A percentile compares a stretch with the other conserved stretches of the same genome.
Conservation (phyloP, 2,888 invertebrate species). For the Calameuta pallipes region DNA sequence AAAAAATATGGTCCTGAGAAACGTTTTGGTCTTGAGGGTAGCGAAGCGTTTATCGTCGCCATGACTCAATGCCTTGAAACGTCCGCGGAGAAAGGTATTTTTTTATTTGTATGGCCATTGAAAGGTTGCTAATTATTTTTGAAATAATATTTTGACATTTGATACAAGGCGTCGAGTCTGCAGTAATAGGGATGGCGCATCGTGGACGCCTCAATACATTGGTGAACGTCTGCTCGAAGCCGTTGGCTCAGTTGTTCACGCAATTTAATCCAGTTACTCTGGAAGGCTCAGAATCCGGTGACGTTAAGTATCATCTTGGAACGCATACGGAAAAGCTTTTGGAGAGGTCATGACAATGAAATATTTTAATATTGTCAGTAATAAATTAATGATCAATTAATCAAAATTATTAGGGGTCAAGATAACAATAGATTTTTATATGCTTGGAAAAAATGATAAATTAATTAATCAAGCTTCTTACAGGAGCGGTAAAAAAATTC, state of each 20-base stretch:
- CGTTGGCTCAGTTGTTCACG: conserved; percentile 89
- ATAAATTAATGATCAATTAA: conserved; percentile 66
- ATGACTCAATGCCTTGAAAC: conserved; percentile 51
- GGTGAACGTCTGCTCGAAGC: conserved; percentile 84
- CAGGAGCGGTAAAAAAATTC: conserved; percentile 67
- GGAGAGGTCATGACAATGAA: conserved; percentile 59
- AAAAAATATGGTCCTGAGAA: conserved; percentile 55
- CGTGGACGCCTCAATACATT: conserved; percentile 63
- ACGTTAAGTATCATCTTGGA: conserved; percentile 94
- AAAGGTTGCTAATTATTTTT: background rate
- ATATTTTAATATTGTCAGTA: conserved; percentile 78
- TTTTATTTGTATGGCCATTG: background rate
- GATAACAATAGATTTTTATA: conserved; percentile 73
- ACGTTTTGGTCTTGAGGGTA: conserved; percentile 57
- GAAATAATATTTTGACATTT: background rate
- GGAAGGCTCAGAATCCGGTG: conserved; percentile 85
- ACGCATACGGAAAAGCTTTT: conserved; percentile 76
- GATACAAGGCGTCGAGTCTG: conserved; percentile 46
- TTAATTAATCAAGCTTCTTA: background rate
- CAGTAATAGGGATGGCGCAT: conserved; percentile 59
- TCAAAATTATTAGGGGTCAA: conserved; percentile 43
- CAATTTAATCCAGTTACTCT: conserved; percentile 90
- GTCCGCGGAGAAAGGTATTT: conserved; percentile 46
- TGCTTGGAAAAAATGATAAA: conserved; percentile 74
- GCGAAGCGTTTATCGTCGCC: conserved; percentile 51